Conservation (phyloP, 2,113 vertebrate species). For the Hyaena hyaena region DNA sequence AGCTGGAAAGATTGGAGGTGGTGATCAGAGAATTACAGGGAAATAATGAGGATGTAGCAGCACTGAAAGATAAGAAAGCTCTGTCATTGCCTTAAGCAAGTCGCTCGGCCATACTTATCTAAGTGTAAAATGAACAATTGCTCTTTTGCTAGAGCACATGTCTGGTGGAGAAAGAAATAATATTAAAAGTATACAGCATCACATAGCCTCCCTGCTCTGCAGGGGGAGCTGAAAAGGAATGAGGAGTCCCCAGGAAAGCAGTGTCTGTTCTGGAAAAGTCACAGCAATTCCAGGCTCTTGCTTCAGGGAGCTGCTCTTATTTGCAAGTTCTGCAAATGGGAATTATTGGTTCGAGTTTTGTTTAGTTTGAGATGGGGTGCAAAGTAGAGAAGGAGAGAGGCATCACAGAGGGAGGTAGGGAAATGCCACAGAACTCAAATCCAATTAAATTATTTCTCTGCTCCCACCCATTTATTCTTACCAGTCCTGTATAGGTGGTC, state of each 20-base stretch:
- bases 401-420: neutral
- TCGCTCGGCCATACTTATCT: neutral
- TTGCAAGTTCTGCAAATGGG: neutral
- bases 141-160: neutral
- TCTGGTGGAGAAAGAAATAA: neutral
- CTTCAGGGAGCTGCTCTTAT: neutral
- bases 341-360: neutral
- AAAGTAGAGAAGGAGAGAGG: neutral
- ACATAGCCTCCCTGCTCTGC: neutral
- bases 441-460: neutral
- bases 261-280: neutral
- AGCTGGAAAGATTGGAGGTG: neutral
- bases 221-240: neutral
- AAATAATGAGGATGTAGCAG: neutral
- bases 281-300: neutral
- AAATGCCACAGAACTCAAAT: neutral
- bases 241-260: neutral
- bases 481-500: neutral
- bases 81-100: neutral
- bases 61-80: neutral
- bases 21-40: neutral
- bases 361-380: neutral
- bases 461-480: neutral
- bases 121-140: neutral
- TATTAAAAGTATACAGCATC: neutral